phyloP scores from a whole-genome alignment of 2,888 invertebrate genomes.

The Idaea aversata region DNA sequence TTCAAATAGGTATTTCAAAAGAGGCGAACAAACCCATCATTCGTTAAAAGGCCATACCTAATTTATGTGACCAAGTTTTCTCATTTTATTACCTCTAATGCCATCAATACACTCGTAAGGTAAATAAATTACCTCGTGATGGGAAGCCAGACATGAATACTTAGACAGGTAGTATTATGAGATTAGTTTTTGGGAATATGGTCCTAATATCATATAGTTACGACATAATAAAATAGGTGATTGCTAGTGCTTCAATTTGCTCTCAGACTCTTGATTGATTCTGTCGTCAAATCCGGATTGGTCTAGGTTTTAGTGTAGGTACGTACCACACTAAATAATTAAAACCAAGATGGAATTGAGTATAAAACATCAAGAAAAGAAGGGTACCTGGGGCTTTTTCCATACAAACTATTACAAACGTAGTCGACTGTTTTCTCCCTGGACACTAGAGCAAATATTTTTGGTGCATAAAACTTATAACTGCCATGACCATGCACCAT shows the following conservation, averaged over 20 bases:
- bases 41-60: conserved; percentile 11
- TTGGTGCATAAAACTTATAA: too few relatives aligned
- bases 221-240: conserved; percentile 23
- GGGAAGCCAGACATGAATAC: conserved; percentile 22
- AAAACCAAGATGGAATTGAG: too few relatives aligned
- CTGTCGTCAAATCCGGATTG: not conserved
- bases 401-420: too few relatives aligned
- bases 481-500: too few relatives aligned
- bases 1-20: conserved; percentile 5
- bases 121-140: conserved; percentile 27
- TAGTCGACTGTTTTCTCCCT: too few relatives aligned
- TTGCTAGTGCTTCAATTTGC: not conserved
- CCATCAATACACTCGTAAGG: conserved; percentile 23
- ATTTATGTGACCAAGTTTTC: conserved; percentile 20
- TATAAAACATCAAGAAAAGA: too few relatives aligned
- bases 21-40: conserved; percentile 11
- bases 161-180: conserved; percentile 29
- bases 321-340: too few relatives aligned
- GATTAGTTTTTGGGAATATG: conserved; percentile 27
- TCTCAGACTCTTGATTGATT: not conserved
- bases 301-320: not conserved
- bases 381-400: too few relatives aligned
- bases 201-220: conserved; percentile 23
- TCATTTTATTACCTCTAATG: conserved; percentile 25
- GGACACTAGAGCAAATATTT: too few relatives aligned